These are phyloP conservation scores for Barnardius zonarius DNA, from an alignment of 2,113 vertebrate genomes.

Conservation along the genomic window DNA sequence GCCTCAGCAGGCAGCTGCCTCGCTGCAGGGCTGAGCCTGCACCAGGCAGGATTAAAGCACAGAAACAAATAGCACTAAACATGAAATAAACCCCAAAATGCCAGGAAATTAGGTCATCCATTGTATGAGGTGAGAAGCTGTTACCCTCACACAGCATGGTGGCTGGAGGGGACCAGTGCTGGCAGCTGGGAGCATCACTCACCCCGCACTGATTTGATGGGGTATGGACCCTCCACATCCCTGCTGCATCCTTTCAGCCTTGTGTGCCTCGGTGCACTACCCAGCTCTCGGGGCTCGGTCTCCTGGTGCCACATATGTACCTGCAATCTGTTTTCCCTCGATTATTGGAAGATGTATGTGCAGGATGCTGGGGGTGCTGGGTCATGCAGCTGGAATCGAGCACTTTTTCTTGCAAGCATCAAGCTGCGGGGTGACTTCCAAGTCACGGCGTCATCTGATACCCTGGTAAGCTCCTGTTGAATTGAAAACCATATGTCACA, in stretches of 20 bases:
- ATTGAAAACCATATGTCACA: not conserved
- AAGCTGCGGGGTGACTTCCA: not conserved
- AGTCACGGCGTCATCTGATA: not conserved
- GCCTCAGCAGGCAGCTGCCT: not conserved
- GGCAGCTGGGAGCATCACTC: not conserved
- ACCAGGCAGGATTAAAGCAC: not conserved
- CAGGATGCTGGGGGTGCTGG: not conserved
- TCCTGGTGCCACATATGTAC: not conserved
- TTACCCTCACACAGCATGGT: accelerated
- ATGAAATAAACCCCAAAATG: not conserved
- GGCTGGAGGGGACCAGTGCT: not conserved
- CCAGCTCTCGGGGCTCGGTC: not conserved
- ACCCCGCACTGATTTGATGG: no score
- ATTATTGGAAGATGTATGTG: not conserved
- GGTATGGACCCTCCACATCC: not conserved
- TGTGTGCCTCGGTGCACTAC: not conserved
- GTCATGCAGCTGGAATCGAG: not conserved
- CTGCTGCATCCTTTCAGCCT: accelerated
- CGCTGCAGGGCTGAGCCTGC: not conserved
- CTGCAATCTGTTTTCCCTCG: not conserved
- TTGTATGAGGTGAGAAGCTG: not conserved
- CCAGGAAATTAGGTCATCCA: not conserved
- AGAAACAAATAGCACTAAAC: not conserved
- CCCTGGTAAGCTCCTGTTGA: not conserved
- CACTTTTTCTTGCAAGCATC: not conserved